Evolutionary conservation across 1,140 invertebrate genomes (phyloP), one percentile per base, ranked within the genome.

Genomic region (Pantala flavescens): DNA sequence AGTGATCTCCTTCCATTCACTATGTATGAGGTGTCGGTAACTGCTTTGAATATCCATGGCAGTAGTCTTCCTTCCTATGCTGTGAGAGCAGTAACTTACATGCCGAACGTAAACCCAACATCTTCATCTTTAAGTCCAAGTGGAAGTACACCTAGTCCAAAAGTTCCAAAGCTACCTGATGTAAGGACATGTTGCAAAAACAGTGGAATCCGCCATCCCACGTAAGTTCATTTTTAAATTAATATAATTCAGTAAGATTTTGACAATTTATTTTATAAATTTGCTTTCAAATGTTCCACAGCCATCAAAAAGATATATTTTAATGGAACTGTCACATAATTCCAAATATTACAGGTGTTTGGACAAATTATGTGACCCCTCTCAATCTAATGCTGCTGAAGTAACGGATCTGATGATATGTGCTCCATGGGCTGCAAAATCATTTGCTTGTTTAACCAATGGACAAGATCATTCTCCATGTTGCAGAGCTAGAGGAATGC

Each of bases 381-480:
- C 87, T 24, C 85, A 88, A 75, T 84, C 87, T 1, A 85, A 86
- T 72, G 81, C 84, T 36, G 85, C 87, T 0, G 87, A 87, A 76
- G 84, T 90, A 42, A 86, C 87, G 75, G 92, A 94, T 81, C 83
- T 93, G 77, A 93, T 94, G 89, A 92, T 93, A 36, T 94, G 93
- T 81, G 92, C 92, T 0, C 91, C 92, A 0, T 93, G 91, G 90
- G 90, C 91, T 0, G 86, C 88, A 0, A 87, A 89, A 23, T 91
- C 91, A 2, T 94, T 94, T 79, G 87, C 87, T 3, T 94, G 93
- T 79, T 83, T 94, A 72, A 88, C 91, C 19, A 91, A 93, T 78
- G 90, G 90, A 0, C 86, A 90, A 75, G 92, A 94, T 83, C 92
- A 94, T 82, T 90, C 90, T 0, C 88, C 90, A 0, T 95, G 92